Conservation (phyloP, 2,888 invertebrate genomes). For the Caradrina clavipalpis region DNA sequence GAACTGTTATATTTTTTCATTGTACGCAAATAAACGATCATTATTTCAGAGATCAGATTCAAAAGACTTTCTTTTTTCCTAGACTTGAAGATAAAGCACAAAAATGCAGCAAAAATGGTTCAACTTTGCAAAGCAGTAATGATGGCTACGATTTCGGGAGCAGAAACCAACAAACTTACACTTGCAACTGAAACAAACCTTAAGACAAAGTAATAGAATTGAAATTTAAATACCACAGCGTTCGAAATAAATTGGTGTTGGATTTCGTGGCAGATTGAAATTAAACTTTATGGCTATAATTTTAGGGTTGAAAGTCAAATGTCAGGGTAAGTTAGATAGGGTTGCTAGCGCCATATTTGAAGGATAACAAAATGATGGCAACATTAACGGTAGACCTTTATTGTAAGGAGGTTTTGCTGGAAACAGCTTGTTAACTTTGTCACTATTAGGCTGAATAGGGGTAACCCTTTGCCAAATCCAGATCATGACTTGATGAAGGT, state of each 20-base stretch:
- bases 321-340: conserved; percentile 18
- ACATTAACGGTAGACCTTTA: conserved; percentile 66
- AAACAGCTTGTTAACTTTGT: conserved; percentile 64
- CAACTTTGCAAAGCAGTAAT: conserved; percentile 67
- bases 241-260: conserved; percentile 27
- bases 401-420: conserved; percentile 58
- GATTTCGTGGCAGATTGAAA: conserved; percentile 3
- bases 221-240: conserved; percentile 14
- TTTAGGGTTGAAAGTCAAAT: conserved; percentile 30
- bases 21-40: conserved; percentile 46
- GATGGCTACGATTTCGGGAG: conserved; percentile 62
- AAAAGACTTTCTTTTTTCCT: conserved; percentile 30
- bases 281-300: conserved; percentile 7
- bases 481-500: conserved; percentile 36
- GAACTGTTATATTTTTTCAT: background rate
- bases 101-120: conserved; percentile 62
- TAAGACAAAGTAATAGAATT: conserved; percentile 2
- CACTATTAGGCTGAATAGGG: conserved; percentile 49
- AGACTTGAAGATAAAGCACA: conserved; percentile 37
- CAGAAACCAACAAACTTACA: conserved; percentile 7
- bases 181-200: conserved; percentile 10
- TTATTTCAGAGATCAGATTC: conserved; percentile 29
- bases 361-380: conserved; percentile 64
- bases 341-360: conserved; percentile 60
- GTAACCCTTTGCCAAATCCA: conserved; percentile 42